These are phyloP conservation scores for Osmerus mordax DNA, from an alignment of 2,113 vertebrate genomes.

Conservation along the genomic window DNA sequence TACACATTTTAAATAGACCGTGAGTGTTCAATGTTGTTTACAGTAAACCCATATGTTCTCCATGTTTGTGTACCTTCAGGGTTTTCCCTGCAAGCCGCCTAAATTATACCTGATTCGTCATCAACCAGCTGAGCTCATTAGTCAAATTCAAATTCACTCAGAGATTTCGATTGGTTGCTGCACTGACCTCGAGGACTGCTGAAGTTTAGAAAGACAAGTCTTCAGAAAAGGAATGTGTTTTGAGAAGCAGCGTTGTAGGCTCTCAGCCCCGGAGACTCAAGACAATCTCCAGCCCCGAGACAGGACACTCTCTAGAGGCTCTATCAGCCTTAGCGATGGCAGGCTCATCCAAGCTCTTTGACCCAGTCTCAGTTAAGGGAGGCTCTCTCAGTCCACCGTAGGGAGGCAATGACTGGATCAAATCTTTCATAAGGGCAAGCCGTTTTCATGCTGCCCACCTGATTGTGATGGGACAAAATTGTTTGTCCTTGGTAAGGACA, in stretches of 20 bases:
- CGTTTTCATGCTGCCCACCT: not conserved
- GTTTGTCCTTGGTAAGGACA: slow-evolving; percentile 7
- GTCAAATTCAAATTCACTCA: slow-evolving; percentile 19
- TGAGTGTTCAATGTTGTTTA: too few species aligned
- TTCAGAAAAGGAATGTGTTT: not conserved
- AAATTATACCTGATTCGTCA: not conserved
- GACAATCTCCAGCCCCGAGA: too few species aligned
- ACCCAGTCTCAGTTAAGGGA: too few species aligned
- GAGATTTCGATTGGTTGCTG: slow-evolving; percentile 28
- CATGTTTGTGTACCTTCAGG: too few species aligned
- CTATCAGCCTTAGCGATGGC: too few species aligned
- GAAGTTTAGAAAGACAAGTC: slow-evolving; percentile 48
- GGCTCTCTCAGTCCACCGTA: not conserved
- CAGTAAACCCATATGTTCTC: too few species aligned
- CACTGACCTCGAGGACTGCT: slow-evolving; percentile 39
- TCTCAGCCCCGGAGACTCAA: too few species aligned
- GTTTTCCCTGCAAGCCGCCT: too few species aligned
- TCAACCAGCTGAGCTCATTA: not conserved
- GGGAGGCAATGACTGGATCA: not conserved
- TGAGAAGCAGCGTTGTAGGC: too few species aligned
- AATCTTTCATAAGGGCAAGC: not conserved
- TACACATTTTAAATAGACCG: too few species aligned
- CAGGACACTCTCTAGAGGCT: too few species aligned
- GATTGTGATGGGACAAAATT: not conserved
- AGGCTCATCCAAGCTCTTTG: too few species aligned